phyloP scores from a whole-genome alignment of 2,888 invertebrate species.

The Amiota minor region DNA sequence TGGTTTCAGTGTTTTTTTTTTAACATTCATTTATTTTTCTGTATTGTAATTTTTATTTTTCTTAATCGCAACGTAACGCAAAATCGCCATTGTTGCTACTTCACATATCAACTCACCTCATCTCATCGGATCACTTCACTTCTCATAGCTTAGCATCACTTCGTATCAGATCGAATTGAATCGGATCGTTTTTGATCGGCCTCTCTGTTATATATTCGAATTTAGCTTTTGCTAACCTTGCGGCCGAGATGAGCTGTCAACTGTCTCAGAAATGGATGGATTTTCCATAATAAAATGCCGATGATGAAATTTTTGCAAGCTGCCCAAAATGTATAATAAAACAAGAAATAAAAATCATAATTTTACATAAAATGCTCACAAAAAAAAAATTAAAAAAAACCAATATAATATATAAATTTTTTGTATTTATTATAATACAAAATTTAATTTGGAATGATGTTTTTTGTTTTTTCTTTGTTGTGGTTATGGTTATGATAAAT shows the following conservation, averaged over 20 bases:
- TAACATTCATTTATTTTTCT: background rate
- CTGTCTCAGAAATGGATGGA: slow-evolving; percentile 20
- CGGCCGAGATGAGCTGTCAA: slow-evolving; percentile 23
- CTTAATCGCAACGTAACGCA: background rate
- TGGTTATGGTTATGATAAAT: too few relatives aligned
- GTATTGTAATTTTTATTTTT: background rate
- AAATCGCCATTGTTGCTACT: too few relatives aligned
- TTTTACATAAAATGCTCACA: background rate
- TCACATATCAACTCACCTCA: too few relatives aligned
- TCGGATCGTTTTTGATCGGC: too few relatives aligned
- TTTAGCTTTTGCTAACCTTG: slow-evolving; percentile 12
- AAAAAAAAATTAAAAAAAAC: background rate
- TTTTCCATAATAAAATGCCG: slow-evolving; percentile 17
- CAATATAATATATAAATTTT: background rate
- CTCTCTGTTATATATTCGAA: background rate
- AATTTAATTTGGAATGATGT: background rate
- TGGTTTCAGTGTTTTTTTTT: background rate
- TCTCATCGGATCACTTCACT: too few relatives aligned
- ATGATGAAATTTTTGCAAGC: background rate
- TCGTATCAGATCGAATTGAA: too few relatives aligned
- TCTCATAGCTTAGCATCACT: too few relatives aligned
- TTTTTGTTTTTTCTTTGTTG: background rate
- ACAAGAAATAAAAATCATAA: background rate
- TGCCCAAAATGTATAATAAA: background rate
- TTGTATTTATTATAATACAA: background rate